phyloP scores from a whole-genome alignment of 2,797 vertebrate species.

The Pantherophis vulpinus region DNA sequence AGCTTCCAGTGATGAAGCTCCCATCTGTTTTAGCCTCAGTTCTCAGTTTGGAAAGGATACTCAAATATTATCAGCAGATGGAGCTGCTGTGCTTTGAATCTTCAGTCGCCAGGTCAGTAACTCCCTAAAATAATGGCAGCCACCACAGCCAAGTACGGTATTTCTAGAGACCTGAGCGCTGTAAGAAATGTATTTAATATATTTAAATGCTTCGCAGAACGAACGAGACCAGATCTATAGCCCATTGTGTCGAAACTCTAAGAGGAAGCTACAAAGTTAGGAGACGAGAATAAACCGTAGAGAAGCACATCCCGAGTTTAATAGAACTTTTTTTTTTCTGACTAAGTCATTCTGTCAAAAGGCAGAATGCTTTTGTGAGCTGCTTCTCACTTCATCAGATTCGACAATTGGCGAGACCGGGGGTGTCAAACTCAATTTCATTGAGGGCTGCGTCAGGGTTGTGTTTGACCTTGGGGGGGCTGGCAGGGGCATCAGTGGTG shows the following conservation, averaged over 20 bases:
- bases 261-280: not conserved
- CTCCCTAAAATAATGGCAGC: not conserved
- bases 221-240: constrained; percentile 32
- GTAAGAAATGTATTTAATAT: not conserved
- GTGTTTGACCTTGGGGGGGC: no score
- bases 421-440: no score
- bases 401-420: not conserved
- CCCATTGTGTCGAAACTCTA: constrained; percentile 3
- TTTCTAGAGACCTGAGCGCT: not conserved
- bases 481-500: no score
- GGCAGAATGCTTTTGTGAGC: not conserved
- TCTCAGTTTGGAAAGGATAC: not conserved
- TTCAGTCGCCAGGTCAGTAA: fast-evolving
- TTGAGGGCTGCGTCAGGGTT: no score
- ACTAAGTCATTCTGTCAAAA: not conserved
- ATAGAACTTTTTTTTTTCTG: not conserved
- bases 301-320: not conserved
- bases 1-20: no score
- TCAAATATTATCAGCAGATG: constrained; percentile 64
- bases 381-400: not conserved
- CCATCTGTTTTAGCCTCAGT: no score
- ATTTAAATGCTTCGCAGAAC: constrained; percentile 40
- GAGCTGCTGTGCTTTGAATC: constrained; percentile 63
- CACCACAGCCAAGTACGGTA: not conserved
- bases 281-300: fast-evolving